Conservation (phyloP, 2,113 vertebrate species). For the Tachysurus vachellii region DNA sequence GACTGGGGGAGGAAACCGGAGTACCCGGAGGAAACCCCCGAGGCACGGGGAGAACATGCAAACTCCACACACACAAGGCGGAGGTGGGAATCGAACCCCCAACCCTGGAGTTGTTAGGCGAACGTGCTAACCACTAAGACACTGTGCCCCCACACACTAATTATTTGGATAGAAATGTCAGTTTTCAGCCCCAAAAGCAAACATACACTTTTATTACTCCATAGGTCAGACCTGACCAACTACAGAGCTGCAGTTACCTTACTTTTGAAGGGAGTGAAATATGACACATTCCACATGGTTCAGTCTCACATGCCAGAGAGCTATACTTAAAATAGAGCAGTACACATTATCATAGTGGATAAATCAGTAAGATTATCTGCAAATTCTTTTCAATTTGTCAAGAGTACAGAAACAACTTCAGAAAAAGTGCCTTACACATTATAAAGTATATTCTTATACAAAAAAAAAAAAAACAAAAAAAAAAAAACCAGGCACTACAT, state of each 20-base stretch:
- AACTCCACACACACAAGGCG: too few species aligned
- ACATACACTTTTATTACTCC: not conserved
- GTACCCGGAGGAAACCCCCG: too few species aligned
- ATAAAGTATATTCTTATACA: not conserved
- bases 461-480: not conserved
- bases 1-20: too few species aligned
- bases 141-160: not conserved
- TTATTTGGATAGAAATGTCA: not conserved
- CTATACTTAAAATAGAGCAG: not conserved
- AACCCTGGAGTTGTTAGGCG: too few species aligned
- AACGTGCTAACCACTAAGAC: too few species aligned
- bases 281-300: slow-evolving; percentile 10
- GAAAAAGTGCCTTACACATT: not conserved
- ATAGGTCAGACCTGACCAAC: not conserved
- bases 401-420: not conserved
- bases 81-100: too few species aligned
- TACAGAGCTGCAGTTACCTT: not conserved
- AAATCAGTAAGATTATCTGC: not conserved
- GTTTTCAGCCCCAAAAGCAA: not conserved
- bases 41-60: too few species aligned
- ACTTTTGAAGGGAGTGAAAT: not conserved
- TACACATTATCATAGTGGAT: not conserved
- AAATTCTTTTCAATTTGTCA: not conserved
- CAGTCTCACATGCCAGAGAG: not conserved
- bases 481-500: not conserved